phyloP scores from a whole-genome alignment of 2,113 vertebrate species.

The Hirundichthys speculiger region DNA sequence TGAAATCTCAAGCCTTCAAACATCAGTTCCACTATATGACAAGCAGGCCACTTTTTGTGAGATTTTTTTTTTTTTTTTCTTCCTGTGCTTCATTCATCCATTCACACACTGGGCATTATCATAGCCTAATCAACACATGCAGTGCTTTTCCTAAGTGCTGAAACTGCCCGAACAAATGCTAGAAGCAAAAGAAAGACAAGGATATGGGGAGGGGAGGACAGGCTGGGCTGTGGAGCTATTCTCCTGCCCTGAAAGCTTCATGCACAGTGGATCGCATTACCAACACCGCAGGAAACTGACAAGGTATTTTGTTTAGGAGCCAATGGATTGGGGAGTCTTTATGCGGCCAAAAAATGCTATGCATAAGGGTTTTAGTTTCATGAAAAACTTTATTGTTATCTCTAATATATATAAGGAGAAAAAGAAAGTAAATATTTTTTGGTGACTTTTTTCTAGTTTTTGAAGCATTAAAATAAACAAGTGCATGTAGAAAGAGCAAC shows the following conservation, averaged over 20 bases:
- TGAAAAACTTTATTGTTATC: not conserved
- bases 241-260: slow-evolving; percentile 57
- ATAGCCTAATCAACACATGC: slow-evolving; percentile 69
- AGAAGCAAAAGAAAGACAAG: slow-evolving; percentile 54
- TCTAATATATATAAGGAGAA: not conserved
- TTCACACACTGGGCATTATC: slow-evolving; percentile 67
- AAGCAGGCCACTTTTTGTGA: slow-evolving; percentile 41
- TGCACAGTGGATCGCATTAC: slow-evolving; percentile 78
- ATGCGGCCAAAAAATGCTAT: not conserved
- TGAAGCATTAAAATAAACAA: not conserved
- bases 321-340: not conserved
- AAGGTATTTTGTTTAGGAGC: slow-evolving; percentile 30
- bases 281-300: slow-evolving; percentile 45
- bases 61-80: slow-evolving; percentile 35
- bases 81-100: slow-evolving; percentile 61
- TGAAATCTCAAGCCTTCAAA: not conserved
- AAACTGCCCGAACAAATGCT: slow-evolving; percentile 66
- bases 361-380: not conserved
- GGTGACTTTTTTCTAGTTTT: not conserved
- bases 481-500: not conserved
- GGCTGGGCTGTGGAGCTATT: slow-evolving; percentile 47
- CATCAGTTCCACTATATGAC: slow-evolving; percentile 39
- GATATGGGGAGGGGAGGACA: slow-evolving; percentile 35
- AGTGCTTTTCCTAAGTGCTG: slow-evolving; percentile 64
- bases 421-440: not conserved